phyloP scores from a whole-genome alignment of 2,888 invertebrate species.

The Lasioglossum marginatum region DNA sequence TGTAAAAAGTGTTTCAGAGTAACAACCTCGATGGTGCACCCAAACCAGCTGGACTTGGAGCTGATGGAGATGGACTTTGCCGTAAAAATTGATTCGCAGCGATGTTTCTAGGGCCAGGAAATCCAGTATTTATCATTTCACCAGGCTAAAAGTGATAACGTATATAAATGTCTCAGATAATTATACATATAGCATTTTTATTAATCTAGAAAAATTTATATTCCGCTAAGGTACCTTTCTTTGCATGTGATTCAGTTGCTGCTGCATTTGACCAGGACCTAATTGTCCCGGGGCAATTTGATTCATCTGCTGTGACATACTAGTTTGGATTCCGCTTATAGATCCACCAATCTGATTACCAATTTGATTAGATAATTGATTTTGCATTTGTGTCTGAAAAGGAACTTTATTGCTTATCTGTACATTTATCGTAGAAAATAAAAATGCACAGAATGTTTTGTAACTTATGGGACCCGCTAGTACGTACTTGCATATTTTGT shows the following conservation, averaged over 20 bases:
- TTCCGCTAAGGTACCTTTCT: conserved; percentile 75
- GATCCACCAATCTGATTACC: conserved; percentile 81
- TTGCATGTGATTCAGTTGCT: conserved; percentile 85
- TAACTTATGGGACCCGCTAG: background rate
- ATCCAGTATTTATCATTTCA: conserved; percentile 85
- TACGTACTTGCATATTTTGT: conserved; percentile 79
- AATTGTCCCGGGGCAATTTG: conserved; percentile 82
- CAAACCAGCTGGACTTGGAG: conserved; percentile 89
- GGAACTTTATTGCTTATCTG: background rate
- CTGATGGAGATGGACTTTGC: conserved; percentile 92
- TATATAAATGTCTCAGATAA: conserved; percentile 14
- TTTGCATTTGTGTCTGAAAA: conserved; percentile 80
- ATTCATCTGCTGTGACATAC: conserved; percentile 82
- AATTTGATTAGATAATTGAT: conserved; percentile 82
- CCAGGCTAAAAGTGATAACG: conserved; percentile 71
- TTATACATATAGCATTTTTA: conserved; percentile 4
- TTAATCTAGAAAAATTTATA: background rate
- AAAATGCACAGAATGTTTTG: background rate
- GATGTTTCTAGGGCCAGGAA: conserved; percentile 87
- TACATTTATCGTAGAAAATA: background rate
- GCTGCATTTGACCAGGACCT: conserved; percentile 79
- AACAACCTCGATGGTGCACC: conserved; percentile 85
- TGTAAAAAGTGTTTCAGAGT: conserved; percentile 17
- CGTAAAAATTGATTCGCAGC: conserved; percentile 91
- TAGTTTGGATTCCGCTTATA: conserved; percentile 79